Percentiles rank a stretch among this genome's conserved stretches.
These are phyloP conservation scores for Trissoscelio sp. DNA, from an alignment of 2,888 invertebrate genomes.

Conservation along the genomic window DNA sequence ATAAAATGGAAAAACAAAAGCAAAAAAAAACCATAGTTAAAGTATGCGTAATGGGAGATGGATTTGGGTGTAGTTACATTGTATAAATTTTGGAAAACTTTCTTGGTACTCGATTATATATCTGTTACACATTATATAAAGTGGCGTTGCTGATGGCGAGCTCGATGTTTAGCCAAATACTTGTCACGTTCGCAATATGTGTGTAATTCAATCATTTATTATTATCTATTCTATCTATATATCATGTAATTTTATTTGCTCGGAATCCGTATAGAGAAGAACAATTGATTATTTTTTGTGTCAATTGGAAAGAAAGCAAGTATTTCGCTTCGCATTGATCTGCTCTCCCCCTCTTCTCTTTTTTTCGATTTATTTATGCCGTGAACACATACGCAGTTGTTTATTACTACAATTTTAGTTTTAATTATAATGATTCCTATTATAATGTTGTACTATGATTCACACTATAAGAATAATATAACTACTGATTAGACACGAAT, in stretches of 20 bases:
- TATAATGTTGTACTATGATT: slow-evolving; percentile 67
- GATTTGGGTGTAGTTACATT: slow-evolving; percentile 69
- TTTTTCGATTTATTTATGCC: slow-evolving; percentile 73
- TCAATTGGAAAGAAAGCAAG: too few relatives aligned
- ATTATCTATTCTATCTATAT: too few relatives aligned
- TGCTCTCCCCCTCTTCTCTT: slow-evolving; percentile 57
- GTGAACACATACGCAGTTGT: slow-evolving; percentile 74
- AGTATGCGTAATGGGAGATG: slow-evolving; percentile 66
- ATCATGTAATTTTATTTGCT: too few relatives aligned
- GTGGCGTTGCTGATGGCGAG: slow-evolving; percentile 33
- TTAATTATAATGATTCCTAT: slow-evolving; percentile 69
- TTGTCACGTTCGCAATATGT: too few relatives aligned
- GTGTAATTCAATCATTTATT: too few relatives aligned
- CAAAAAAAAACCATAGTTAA: slow-evolving; percentile 60
- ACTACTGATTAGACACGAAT: slow-evolving; percentile 70
- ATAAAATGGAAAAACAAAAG: slow-evolving; percentile 26
- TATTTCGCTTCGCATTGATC: slow-evolving; percentile 54
- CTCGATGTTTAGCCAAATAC: slow-evolving; percentile 58
- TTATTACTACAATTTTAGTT: slow-evolving; percentile 69
- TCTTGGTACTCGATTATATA: slow-evolving; percentile 68
- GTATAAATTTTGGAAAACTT: slow-evolving; percentile 66
- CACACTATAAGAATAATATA: slow-evolving; percentile 69
- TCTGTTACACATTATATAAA: slow-evolving; percentile 60
- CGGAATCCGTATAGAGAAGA: too few relatives aligned
- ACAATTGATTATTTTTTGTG: too few relatives aligned